These are phyloP conservation scores for Exaiptasia diaphana DNA, from an alignment of 64 coral and sea anemone species.

Conservation along the genomic window DNA sequence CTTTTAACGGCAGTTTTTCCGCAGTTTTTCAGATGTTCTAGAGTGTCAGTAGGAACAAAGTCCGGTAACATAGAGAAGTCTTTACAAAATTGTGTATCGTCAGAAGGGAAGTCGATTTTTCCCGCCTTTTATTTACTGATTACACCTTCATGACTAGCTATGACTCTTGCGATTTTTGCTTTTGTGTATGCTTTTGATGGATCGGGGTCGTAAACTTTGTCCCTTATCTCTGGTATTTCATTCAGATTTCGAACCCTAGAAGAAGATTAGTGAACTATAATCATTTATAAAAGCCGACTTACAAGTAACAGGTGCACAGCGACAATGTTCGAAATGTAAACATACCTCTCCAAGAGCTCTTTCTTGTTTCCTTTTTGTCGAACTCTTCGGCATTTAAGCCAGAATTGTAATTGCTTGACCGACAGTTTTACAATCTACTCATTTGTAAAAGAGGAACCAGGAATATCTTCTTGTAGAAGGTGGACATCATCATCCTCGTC, in stretches of 20 bases:
- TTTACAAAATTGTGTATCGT: constrained; percentile 30
- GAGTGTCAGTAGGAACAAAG: constrained; percentile 61
- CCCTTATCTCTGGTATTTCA: constrained; percentile 8
- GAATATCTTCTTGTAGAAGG: constrained; percentile 50
- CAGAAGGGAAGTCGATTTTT: constrained; percentile 35
- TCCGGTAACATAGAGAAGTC: constrained; percentile 46
- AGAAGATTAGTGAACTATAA: not conserved
- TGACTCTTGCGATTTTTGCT: constrained; percentile 27
- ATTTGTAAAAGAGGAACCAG: constrained; percentile 27
- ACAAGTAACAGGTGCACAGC: not conserved
- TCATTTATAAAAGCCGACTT: not conserved
- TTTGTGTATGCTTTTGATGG: constrained; percentile 21
- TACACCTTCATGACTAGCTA: not conserved
- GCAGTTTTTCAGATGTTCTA: constrained; percentile 55
- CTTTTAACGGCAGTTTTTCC: constrained; percentile 46
- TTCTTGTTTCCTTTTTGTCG: constrained; percentile 61
- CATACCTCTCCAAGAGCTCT: constrained; percentile 55
- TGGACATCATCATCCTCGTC: constrained; percentile 7
- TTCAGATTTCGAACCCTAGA: constrained; percentile 31
- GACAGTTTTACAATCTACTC: constrained; percentile 36
- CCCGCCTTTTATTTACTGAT: not conserved
- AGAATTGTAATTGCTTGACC: constrained; percentile 54
- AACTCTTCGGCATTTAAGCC: constrained; percentile 60
- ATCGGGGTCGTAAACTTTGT: constrained; percentile 39
- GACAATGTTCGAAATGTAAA: not conserved